Evolutionary conservation across 2,888 invertebrate species (phyloP), one percentile per base, ranked within the genome.

Genomic region (Nomada lathburiana): DNA sequence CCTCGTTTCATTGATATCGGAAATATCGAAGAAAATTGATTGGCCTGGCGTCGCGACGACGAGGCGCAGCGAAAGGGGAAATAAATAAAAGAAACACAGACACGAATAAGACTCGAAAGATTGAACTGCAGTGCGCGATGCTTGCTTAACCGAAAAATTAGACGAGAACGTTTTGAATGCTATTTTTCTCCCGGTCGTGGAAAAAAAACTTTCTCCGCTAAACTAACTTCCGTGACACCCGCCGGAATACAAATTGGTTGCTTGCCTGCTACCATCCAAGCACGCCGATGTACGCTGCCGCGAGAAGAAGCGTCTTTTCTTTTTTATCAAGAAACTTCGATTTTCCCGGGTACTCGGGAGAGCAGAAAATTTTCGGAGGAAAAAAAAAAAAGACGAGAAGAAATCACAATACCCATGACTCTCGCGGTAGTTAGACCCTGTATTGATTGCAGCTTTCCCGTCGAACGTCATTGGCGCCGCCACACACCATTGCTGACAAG

Each of bases 401-500:
- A 78, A 85, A 82, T 36, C 78, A 68, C 63, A 76, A 76, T 50
- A 69, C 69, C 69, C 83, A 72, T 64, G 73, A 77, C 81, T 69
- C 11, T n/a, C 84, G 77, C 81, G 76, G 65, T 82, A 87, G 88
- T 82, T 84, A 83, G 83, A 84, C 82, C 80, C 76, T 83, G 80
- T 81, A 86, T 86, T 55, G 86, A 86, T 86, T 86, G 83, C 68
- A 67, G 70, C 74, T 64, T 72, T 26, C 65, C 75, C n/a, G 67
- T 57, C 74, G 73, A 68, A 69, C 80, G 76, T 77, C 76, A 85
- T 78, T 80, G 86, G 74, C 77, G 77, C 59, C 72, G 75, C 20
- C 74, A 75, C 75, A 65, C 75, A 74, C 84, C 84, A 69, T 80
- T 79, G 87, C 90, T 89, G 88, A 89, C 90, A 88, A 86, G 89